phyloP scores from a whole-genome alignment of 2,888 invertebrate genomes.

The Drosophila birchii region DNA sequence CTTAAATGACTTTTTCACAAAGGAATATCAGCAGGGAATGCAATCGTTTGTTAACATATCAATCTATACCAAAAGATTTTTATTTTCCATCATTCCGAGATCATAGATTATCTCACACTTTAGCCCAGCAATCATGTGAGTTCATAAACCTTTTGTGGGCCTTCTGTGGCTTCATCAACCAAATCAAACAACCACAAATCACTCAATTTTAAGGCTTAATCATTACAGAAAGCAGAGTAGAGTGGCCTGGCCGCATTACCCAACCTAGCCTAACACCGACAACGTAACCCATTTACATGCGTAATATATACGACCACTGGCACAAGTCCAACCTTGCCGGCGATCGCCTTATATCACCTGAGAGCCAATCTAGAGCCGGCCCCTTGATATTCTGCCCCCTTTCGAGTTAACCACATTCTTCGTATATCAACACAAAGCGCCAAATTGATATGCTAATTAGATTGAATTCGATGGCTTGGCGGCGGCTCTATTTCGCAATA shows the following conservation, averaged over 20 bases:
- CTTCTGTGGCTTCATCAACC: constrained; percentile 10
- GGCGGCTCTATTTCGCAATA: constrained; percentile 30
- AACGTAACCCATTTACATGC: constrained; percentile 37
- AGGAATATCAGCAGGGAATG: background rate
- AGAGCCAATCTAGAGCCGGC: constrained; percentile 24
- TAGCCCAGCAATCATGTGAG: background rate
- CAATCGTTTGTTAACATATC: background rate
- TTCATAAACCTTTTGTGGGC: constrained; percentile 13
- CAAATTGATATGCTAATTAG: constrained; percentile 56
- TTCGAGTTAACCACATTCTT: constrained; percentile 41
- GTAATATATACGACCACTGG: constrained; percentile 31
- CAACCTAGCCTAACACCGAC: constrained; percentile 44
- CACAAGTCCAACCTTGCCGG: constrained; percentile 24
- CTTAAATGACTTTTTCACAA: background rate
- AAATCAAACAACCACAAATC: constrained; percentile 4
- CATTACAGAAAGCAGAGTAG: constrained; percentile 15
- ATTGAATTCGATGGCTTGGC: constrained; percentile 21
- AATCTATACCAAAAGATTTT: background rate
- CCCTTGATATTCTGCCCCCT: constrained; percentile 20
- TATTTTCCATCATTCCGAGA: background rate
- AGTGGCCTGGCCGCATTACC: constrained; percentile 27
- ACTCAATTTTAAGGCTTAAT: constrained; percentile 17
- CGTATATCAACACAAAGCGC: constrained; percentile 16
- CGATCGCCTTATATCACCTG: constrained; percentile 22
- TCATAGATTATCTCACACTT: background rate